phyloP scores from a whole-genome alignment of 1,140 invertebrate genomes.

The Panagrolaimus sp. region DNA sequence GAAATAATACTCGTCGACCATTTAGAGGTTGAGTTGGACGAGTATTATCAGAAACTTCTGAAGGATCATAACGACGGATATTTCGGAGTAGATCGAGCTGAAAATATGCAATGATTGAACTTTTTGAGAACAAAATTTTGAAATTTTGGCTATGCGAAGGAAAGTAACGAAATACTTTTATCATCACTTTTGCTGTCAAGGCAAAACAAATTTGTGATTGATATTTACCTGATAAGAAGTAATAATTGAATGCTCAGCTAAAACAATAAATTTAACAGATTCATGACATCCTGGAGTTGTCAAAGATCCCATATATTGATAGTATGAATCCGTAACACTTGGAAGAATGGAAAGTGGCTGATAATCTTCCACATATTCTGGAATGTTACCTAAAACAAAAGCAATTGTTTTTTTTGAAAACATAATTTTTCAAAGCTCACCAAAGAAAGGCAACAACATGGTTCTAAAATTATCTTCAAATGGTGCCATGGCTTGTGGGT shows the following conservation, averaged over 20 bases:
- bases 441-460: too few species aligned
- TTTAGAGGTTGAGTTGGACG: not conserved
- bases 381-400: too few species aligned
- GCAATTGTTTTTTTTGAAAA: too few species aligned
- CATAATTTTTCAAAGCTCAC: too few species aligned
- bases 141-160: too few species aligned
- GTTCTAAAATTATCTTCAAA: not conserved
- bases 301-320: constrained; percentile 75
- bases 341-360: constrained; percentile 35
- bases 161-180: too few species aligned
- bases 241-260: constrained; percentile 63
- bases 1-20: not conserved
- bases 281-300: constrained; percentile 84
- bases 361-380: constrained; percentile 18
- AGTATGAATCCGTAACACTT: constrained; percentile 55
- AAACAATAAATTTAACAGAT: constrained; percentile 80
- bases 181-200: too few species aligned
- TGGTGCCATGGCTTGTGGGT: not conserved
- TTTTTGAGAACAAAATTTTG: too few species aligned
- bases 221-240: not conserved
- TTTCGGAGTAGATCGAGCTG: not conserved
- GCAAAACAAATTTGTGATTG: too few species aligned
- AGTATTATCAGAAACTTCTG: not conserved
- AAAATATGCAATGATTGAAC: too few species aligned
- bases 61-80: not conserved